These are phyloP conservation scores for Porites cylindrica DNA, from an alignment of 92 coral and sea anemone genomes.

Conservation along the genomic window DNA sequence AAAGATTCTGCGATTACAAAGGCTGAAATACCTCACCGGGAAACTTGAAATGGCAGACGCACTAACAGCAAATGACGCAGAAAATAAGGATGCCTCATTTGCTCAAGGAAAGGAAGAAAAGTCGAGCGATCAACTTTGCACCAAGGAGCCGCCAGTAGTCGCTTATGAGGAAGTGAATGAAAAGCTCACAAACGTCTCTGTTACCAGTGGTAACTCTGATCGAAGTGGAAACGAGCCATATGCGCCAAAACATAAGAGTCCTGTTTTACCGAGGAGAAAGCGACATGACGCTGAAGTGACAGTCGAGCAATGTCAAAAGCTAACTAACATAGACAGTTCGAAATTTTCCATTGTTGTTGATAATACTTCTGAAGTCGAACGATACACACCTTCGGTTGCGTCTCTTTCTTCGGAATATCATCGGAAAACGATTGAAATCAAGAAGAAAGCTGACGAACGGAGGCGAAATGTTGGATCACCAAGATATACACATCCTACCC, in stretches of 20 bases:
- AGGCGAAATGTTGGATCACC: slow-evolving; percentile 17
- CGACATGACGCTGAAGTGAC: not conserved
- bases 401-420: slow-evolving; percentile 51
- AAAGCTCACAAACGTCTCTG: not conserved
- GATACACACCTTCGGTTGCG: slow-evolving; percentile 43
- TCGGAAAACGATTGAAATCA: slow-evolving; percentile 64
- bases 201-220: not conserved
- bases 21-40: slow-evolving; percentile 50
- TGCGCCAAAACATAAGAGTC: not conserved
- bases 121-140: not conserved
- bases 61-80: not conserved
- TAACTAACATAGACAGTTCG: not conserved
- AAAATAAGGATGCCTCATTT: slow-evolving; percentile 13
- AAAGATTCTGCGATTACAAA: slow-evolving; percentile 65
- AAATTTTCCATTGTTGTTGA: slow-evolving; percentile 4
- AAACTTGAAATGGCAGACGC: not conserved
- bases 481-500: slow-evolving; percentile 4
- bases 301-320: not conserved
- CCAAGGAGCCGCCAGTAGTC: not conserved
- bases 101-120: slow-evolving; percentile 8
- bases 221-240: not conserved
- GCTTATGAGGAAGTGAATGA: not conserved
- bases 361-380: not conserved
- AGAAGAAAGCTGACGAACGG: slow-evolving; percentile 44
- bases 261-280: not conserved